Evolutionary conservation across 2,888 invertebrate species (phyloP).

Genomic region (Alviniconcha strummeri): DNA sequence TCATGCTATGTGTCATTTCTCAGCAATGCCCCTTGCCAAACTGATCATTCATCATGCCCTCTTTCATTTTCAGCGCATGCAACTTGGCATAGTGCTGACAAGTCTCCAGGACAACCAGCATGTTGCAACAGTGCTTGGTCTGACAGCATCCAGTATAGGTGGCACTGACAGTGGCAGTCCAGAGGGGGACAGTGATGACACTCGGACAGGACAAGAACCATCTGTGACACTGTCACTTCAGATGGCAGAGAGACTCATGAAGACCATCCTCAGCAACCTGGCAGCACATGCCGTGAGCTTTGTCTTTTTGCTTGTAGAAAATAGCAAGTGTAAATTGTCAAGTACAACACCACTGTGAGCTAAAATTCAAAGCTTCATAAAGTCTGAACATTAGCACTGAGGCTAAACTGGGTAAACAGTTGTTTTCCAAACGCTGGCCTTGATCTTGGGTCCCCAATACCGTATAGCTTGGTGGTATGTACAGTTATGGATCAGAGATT

Average conservation of each 20-base stretch:
- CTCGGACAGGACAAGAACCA: background rate
- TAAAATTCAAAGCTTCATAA: too few relatives aligned
- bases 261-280: conserved; percentile 77
- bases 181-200: conserved; percentile 15
- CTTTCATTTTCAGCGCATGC: conserved; percentile 74
- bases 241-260: conserved; percentile 77
- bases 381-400: too few relatives aligned
- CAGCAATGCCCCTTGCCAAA: too few relatives aligned
- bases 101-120: conserved; percentile 80
- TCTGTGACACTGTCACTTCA: conserved; percentile 57
- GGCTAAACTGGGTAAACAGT: too few relatives aligned
- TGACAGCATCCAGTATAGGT: conserved; percentile 59
- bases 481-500: too few relatives aligned
- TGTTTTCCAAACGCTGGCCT: too few relatives aligned
- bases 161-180: conserved; percentile 27
- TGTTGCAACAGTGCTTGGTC: conserved; percentile 78
- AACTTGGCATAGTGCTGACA: conserved; percentile 78
- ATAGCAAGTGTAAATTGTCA: too few relatives aligned
- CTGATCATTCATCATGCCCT: too few relatives aligned
- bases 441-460: too few relatives aligned
- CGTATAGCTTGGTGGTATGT: too few relatives aligned
- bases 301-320: background rate
- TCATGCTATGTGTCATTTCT: too few relatives aligned
- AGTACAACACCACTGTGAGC: too few relatives aligned
- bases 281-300: conserved; percentile 76